Evolutionary conservation across 2,113 vertebrate species (phyloP), one percentile per base, ranked within the genome.

Genomic region (Cyprinodon variegatus): DNA sequence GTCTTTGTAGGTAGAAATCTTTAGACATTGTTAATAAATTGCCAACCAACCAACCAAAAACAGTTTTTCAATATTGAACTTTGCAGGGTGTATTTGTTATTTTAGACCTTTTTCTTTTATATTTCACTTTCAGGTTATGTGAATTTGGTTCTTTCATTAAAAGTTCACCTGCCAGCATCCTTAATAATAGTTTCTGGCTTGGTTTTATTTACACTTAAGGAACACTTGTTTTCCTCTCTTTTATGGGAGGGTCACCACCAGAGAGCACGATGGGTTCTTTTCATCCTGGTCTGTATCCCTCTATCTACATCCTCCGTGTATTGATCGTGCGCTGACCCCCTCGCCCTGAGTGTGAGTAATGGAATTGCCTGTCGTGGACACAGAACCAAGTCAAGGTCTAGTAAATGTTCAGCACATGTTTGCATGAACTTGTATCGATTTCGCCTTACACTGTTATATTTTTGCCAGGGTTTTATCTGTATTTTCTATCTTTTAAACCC

Each of bases 361-460:
- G 90, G 88, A 93, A 92, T 92, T 91, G 84, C 86, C 74, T 82
- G 79, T 86, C 63, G 45, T 72, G 81, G 77, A 86, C 75, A 9
- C 66, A 2, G 77, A 60, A 57, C 76, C 48, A 3, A 87, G 87
- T 92, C 91, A 89, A 89, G 91, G 91, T 90, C 90, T 83, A 38
- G 87, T 70, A 89, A 91, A 89, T 71, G 87, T 82, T 46, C 71
- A 7, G 65, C 68, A 39, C 81, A 72, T 86, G 85, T 89, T 90
- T 86, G 88, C 48, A 10, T 57, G 20, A 60, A 77, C 79, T 64
- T 10, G 43, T 43, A 88, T 91, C 88, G 77, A 91, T 93, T 65
- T 69, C 13, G 7, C 64, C 43, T 61, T 72, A 39, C 8, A 0
- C 46, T 0, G 10, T 62, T 79, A 72, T 80, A 75, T 82, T 77